Evolutionary conservation across 2,797 vertebrate species (phyloP).

Genomic region (Pseudochirops cupreus): DNA sequence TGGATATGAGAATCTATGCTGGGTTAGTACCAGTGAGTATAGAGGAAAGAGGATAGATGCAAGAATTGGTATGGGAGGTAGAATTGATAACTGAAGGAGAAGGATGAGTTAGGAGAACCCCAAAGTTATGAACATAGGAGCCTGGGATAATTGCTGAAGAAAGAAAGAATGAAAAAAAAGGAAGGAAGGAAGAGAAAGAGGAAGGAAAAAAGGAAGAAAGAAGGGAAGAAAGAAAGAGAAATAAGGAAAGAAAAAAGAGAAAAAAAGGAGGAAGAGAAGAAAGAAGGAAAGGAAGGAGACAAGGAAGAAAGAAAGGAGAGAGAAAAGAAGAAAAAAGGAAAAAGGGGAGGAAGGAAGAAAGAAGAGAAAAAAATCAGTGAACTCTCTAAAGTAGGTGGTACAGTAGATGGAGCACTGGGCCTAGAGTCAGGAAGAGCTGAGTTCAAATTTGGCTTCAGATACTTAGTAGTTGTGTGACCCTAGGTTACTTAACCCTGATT

Average conservation of each 20-base stretch:
- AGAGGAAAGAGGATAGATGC: background rate
- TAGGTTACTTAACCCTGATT: background rate
- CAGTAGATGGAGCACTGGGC: background rate
- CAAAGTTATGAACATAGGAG: background rate
- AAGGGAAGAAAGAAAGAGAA: background rate
- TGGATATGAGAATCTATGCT: background rate
- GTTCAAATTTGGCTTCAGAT: background rate
- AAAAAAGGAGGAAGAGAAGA: too few species aligned
- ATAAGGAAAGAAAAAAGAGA: too few species aligned
- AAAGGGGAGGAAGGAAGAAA: background rate
- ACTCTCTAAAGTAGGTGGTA: background rate
- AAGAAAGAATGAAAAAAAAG: too few species aligned
- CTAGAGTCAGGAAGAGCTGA: background rate
- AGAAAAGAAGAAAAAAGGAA: too few species aligned
- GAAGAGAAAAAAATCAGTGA: background rate
- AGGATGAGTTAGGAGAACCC: background rate
- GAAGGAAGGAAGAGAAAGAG: too few species aligned
- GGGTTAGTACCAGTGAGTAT: background rate
- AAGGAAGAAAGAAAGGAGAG: too few species aligned
- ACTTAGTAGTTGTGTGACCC: background rate
- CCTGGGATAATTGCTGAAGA: background rate
- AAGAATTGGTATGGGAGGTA: background rate
- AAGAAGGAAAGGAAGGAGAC: background rate
- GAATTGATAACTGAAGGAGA: background rate
- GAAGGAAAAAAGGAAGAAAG: accelerated